These are phyloP conservation scores for Bergia sp. DNA, from an alignment of 92 coral and sea anemone species.

Conservation along the genomic window DNA sequence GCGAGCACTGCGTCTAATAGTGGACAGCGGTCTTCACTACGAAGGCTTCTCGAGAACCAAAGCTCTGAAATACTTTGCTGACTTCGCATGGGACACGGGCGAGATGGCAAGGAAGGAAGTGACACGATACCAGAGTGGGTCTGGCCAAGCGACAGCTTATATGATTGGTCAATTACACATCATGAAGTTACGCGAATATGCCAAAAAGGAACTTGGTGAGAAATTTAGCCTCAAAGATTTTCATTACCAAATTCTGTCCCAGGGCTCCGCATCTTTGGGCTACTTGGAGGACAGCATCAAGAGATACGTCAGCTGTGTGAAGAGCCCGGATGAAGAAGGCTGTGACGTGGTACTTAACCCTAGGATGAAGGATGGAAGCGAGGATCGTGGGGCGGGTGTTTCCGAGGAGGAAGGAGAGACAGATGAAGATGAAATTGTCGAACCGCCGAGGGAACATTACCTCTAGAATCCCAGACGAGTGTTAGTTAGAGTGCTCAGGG, in stretches of 20 bases:
- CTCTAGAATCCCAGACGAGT: too few species aligned
- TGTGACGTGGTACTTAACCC: conserved; percentile 70
- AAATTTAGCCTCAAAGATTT: conserved; percentile 78
- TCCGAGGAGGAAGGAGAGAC: too few species aligned
- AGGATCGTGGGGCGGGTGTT: background rate
- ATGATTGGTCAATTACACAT: conserved; percentile 85
- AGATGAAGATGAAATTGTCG: too few species aligned
- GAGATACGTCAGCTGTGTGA: conserved; percentile 64
- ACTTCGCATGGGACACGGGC: background rate
- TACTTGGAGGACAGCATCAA: conserved; percentile 67
- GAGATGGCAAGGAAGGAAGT: conserved; percentile 53
- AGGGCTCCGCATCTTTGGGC: conserved; percentile 22
- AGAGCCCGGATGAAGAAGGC: conserved; percentile 27
- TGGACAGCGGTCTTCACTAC: too few species aligned
- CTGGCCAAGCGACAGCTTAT: conserved; percentile 94
- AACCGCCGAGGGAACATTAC: too few species aligned
- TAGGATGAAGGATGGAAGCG: background rate
- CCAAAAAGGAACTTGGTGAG: conserved; percentile 53
- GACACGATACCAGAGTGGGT: conserved; percentile 58
- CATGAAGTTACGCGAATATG: conserved; percentile 63
- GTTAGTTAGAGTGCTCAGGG: too few species aligned
- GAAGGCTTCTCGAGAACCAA: too few species aligned
- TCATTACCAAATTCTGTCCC: conserved; percentile 77
- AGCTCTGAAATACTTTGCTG: too few species aligned
- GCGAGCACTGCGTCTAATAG: background rate